A percentile compares a stretch with the other conserved stretches of the same genome.
These are phyloP conservation scores for Ladona fulva DNA, from an alignment of 1,140 invertebrate species.

Conservation along the genomic window DNA sequence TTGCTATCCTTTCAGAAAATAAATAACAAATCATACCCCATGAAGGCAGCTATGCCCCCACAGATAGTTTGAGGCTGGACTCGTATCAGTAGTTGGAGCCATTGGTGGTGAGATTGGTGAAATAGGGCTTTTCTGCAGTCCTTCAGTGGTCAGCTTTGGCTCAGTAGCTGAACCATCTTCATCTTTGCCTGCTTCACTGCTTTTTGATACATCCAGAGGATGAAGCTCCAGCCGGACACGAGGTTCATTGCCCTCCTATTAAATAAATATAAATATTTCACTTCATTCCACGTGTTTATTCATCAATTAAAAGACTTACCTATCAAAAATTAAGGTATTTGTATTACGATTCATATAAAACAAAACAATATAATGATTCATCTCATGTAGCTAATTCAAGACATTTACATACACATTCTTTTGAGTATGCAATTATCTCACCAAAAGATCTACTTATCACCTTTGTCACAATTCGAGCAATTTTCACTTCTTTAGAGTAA, in stretches of 20 bases:
- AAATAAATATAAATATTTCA: slow-evolving; percentile 25
- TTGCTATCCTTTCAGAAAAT: too few species aligned
- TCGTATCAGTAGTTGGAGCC: not conserved
- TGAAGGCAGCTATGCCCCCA: not conserved
- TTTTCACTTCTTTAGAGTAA: too few species aligned
- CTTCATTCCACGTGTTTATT: not conserved
- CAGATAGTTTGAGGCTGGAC: not conserved
- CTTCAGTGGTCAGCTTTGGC: not conserved
- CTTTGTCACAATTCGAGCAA: too few species aligned
- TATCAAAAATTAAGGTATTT: not conserved
- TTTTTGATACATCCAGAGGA: slow-evolving; percentile 36
- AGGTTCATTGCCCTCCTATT: slow-evolving; percentile 48
- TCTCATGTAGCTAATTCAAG: too few species aligned
- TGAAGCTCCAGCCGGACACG: slow-evolving; percentile 55
- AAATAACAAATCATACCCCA: not conserved
- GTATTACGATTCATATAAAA: too few species aligned
- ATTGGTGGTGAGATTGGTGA: not conserved
- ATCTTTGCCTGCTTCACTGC: slow-evolving; percentile 1
- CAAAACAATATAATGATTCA: too few species aligned
- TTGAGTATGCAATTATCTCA: too few species aligned
- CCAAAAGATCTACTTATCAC: too few species aligned
- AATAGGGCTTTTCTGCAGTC: not conserved
- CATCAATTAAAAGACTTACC: not conserved
- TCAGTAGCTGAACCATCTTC: slow-evolving; percentile 13
- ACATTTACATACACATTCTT: too few species aligned